phyloP scores from a whole-genome alignment of 2,888 invertebrate species.

The Cheilosia scutellata region DNA sequence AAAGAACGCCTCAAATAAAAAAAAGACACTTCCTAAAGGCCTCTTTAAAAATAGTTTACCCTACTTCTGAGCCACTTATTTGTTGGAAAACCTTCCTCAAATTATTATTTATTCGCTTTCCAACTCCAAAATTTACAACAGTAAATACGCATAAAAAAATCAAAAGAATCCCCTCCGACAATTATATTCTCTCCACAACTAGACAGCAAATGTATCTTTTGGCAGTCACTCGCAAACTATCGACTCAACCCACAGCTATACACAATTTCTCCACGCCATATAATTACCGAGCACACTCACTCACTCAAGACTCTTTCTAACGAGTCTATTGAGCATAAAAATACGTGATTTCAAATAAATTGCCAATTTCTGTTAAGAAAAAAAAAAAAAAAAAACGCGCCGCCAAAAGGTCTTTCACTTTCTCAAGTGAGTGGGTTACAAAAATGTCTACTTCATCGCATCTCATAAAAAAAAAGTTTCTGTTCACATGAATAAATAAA shows the following conservation, averaged over 20 bases:
- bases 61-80: too few species aligned
- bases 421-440: constrained; percentile 4
- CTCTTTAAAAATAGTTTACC: too few species aligned
- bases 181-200: neutral
- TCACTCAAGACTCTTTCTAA: constrained; percentile 42
- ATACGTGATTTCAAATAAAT: constrained; percentile 49
- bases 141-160: neutral
- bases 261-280: constrained; percentile 34
- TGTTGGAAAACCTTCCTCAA: too few species aligned
- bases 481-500: constrained; percentile 17
- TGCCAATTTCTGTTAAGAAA: constrained; percentile 25
- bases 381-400: neutral
- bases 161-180: too few species aligned
- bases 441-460: neutral
- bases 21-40: too few species aligned
- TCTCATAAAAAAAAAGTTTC: neutral
- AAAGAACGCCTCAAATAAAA: too few species aligned
- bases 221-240: neutral
- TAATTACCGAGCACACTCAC: constrained; percentile 31
- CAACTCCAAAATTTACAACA: too few species aligned
- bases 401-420: constrained; percentile 41
- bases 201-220: neutral
- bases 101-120: too few species aligned
- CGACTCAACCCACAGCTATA: neutral
- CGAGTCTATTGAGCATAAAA: constrained; percentile 50